Evolutionary conservation across 2,888 invertebrate genomes (phyloP), one percentile per base, ranked within the genome.

Genomic region (Anagyrus pseudococci): DNA sequence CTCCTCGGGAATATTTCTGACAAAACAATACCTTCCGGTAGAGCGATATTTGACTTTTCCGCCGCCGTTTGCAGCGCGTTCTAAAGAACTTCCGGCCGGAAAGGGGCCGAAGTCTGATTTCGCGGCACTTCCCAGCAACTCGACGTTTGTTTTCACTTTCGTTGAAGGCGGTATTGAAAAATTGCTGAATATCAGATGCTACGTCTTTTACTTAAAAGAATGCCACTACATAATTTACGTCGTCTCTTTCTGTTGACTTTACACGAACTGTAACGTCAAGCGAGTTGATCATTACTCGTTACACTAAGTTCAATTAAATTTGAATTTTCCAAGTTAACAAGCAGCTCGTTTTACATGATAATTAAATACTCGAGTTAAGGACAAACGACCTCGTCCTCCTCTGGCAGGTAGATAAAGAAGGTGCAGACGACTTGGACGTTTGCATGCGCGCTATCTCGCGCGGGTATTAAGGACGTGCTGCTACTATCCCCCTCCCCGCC

Each of bases 391-490:
- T n/a, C n/a, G n/a, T n/a, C n/a, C n/a, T n/a, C n/a, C 19, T n/a
- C 4, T 25, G 43, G 10, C 17, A 8, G 10, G 8, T 10, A 40
- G 40, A 63, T 58, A 63, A 49, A 40, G 44, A 49, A 50, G 54
- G 53, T 37, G 44, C n/a, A 47, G 53, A 58, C 17, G 26, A 7
- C n/a, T 25, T n/a, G 29, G 37, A 55, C 25, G 44, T 55, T 58
- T 63, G 63, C 63, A 58, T 63, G 58, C 10, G 37, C 58, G 49
- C 33, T 64, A 59, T 59, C 60, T 60, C 59, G 54, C 29, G 49
- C 57, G n/a, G 22, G 48, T 40, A 60, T 52, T 55, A 63, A 59
- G 56, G 54, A 58, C 37, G 37, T n/a, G n/a, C n/a, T n/a, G n/a
- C n/a, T n/a, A n/a, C 8, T 37, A 37, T 15, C 13, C 33, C 2